phyloP scores from a whole-genome alignment of 92 coral and sea anemone species.

The Phymanthus crucifer region DNA sequence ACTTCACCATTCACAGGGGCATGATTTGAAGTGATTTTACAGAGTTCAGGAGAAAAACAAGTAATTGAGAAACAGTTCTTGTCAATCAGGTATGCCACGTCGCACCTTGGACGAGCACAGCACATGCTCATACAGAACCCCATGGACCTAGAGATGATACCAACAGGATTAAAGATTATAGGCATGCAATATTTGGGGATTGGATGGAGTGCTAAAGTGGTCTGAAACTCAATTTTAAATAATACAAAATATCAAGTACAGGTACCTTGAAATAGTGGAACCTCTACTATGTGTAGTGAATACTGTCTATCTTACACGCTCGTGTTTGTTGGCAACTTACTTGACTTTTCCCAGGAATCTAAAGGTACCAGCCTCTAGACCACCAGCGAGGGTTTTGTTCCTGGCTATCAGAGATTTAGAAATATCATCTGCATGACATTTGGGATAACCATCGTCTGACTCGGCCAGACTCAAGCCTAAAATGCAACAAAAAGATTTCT shows the following conservation, averaged over 20 bases:
- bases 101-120: constrained; percentile 79
- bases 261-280: no score
- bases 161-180: background rate
- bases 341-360: constrained; percentile 86
- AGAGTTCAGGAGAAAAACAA: constrained; percentile 77
- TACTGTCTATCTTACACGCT: no score
- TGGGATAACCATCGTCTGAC: constrained; percentile 53
- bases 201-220: no score
- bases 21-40: constrained; percentile 68
- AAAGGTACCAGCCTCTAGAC: constrained; percentile 92
- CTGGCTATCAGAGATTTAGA: constrained; percentile 54
- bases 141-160: constrained; percentile 61
- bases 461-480: constrained; percentile 51
- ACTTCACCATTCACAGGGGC: constrained; percentile 74
- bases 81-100: constrained; percentile 94
- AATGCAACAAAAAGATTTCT: background rate
- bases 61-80: constrained; percentile 84
- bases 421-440: constrained; percentile 61
- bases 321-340: constrained; percentile 36
- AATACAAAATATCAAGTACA: no score
- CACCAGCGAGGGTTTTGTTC: constrained; percentile 91
- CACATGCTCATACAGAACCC: constrained; percentile 81
- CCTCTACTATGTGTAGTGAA: no score
- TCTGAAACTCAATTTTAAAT: no score
- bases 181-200: no score